Conservation (phyloP, 1,140 invertebrate species). For the Anastrepha ludens region DNA sequence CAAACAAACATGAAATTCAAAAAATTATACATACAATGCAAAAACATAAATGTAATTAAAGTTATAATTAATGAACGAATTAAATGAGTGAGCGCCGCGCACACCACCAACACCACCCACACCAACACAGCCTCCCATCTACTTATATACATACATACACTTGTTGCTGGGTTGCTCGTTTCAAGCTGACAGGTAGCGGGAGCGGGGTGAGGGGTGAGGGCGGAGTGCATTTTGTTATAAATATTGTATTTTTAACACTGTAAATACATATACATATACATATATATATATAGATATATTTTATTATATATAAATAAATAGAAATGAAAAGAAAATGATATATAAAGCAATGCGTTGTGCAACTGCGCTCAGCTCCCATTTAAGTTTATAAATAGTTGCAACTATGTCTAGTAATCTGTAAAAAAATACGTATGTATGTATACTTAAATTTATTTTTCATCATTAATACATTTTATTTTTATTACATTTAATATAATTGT, state of each 20-base stretch:
- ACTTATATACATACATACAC: neutral
- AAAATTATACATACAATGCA: neutral
- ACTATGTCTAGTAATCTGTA: slow-evolving; percentile 42
- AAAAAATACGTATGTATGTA: slow-evolving; percentile 6
- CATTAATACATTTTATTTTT: slow-evolving; percentile 41
- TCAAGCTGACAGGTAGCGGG: neutral
- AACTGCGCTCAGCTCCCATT: slow-evolving; percentile 4
- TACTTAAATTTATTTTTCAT: slow-evolving; percentile 47
- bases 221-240: slow-evolving; percentile 28
- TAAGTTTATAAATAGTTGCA: neutral
- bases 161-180: slow-evolving; percentile 32
- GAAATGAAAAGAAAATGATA: slow-evolving; percentile 6
- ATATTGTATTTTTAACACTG: slow-evolving; percentile 25
- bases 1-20: slow-evolving; percentile 3
- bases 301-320: slow-evolving; percentile 29
- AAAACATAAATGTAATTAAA: slow-evolving; percentile 23
- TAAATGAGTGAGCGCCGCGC: slow-evolving; percentile 6
- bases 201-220: neutral
- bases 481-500: slow-evolving; percentile 45
- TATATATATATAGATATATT: slow-evolving; percentile 12
- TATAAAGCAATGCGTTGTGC: neutral
- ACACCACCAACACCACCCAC: neutral
- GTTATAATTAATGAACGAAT: slow-evolving; percentile 30
- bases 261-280: slow-evolving; percentile 36
- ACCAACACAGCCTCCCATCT: neutral